A percentile compares a stretch with the other conserved stretches of the same genome.
These are phyloP conservation scores for Drosophila rhopaloa DNA, from an alignment of 1,140 invertebrate genomes.

Conservation along the genomic window DNA sequence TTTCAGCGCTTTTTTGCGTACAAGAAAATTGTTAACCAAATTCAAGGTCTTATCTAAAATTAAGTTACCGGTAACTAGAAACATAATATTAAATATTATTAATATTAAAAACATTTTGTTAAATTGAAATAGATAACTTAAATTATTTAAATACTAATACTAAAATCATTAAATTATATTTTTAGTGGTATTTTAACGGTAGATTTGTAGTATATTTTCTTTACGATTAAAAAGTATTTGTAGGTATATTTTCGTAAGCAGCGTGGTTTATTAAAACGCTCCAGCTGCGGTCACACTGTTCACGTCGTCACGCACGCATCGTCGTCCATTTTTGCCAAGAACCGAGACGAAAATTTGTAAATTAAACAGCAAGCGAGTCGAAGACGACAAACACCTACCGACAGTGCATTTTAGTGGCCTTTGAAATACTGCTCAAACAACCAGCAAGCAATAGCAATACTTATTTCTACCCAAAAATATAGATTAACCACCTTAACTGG, in stretches of 20 bases:
- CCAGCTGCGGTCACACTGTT: conserved; percentile 5
- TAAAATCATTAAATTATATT: no score
- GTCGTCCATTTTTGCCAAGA: conserved; percentile 74
- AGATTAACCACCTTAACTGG: conserved; percentile 41
- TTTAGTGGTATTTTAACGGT: no score
- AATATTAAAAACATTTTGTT: no score
- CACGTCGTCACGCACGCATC: conserved; percentile 65
- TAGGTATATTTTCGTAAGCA: neutral
- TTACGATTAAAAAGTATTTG: neutral
- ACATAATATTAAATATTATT: no score
- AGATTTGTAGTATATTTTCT: no score
- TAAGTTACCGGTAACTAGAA: no score
- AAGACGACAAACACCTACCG: conserved; percentile 20
- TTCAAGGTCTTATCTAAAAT: no score
- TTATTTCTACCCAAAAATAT: conserved; percentile 33
- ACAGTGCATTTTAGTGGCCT: conserved; percentile 80
- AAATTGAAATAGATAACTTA: no score
- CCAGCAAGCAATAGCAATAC: conserved; percentile 60
- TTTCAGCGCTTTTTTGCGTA: no score
- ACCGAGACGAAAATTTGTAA: conserved; percentile 62
- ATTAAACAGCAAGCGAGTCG: conserved; percentile 36
- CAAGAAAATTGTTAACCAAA: no score
- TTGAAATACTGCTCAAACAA: conserved; percentile 75
- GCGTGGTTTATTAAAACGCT: neutral
- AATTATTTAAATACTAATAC: no score